Evolutionary conservation across 2,113 vertebrate species (phyloP), one percentile per base, ranked within the genome.

Genomic region (Rhynchomys soricoides): DNA sequence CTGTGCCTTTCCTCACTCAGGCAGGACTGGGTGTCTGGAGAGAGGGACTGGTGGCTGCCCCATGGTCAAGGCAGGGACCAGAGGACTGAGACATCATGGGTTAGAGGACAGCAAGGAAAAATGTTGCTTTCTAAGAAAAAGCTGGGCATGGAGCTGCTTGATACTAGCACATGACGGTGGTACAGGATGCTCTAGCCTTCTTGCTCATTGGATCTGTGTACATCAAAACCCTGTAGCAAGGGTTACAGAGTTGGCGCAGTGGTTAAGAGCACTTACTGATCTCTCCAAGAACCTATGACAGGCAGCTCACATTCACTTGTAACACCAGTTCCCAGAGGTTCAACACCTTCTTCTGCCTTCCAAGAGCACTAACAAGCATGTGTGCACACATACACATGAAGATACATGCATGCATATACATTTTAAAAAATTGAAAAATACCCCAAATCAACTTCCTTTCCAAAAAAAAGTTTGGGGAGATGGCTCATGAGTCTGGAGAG

Each of bases 341-440:
- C 21, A 45, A 64, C 26, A 21, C 15, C 59, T 26, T 85, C 82
- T 31, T 79, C 29, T 64, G 59, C 40, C 59, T 64, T 43, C 82
- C 2, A 0, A 29, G 59, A 16, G 31, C 62, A 66, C 59, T 21
- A 5, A 34, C 59, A 66, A 1, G 17, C 9, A 21, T 3, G 9
- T 66, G 24, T 21, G 43, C 43, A 85, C 19, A 45, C 3, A 12
- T 21, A 66, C 19, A 85, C 59, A 85, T 34, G 31, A 64, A 85
- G 2, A 83, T 7, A 43, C 13, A 59, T 21, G 12, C 62, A 48
- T 13, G 40, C 5, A 66, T 48, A 17, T 37, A 66, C 5, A 29
- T 12, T n/a, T 40, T 57, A 43, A 62, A 82, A 45, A 85, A 31
- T 31, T 45, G 24, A 43, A 43, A 85, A 64, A 37, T 4, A 34